These are phyloP conservation scores for Lycocorax pyrrhopterus DNA, from an alignment of 2,113 vertebrate species.

Conservation along the genomic window DNA sequence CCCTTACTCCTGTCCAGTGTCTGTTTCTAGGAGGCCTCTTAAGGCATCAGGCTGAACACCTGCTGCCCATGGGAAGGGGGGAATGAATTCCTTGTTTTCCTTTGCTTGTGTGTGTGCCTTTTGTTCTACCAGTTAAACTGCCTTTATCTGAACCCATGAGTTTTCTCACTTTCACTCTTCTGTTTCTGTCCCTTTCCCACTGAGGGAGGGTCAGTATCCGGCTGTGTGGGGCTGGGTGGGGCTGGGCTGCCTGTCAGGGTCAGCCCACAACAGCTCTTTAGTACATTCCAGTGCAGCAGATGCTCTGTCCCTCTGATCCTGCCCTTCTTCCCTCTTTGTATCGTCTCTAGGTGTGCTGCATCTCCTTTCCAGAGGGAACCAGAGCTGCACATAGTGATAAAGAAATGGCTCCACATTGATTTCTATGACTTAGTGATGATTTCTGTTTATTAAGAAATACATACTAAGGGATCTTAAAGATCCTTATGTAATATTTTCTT, in stretches of 20 bases:
- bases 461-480: neutral
- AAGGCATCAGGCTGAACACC: neutral
- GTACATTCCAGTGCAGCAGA: neutral
- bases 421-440: neutral
- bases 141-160: neutral
- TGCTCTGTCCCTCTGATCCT: neutral
- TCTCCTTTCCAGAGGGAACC: neutral
- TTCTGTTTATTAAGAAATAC: neutral
- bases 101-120: neutral
- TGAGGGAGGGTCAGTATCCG: accelerated
- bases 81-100: neutral
- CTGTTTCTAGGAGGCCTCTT: no score
- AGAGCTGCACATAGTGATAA: neutral
- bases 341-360: neutral
- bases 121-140: neutral
- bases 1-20: no score
- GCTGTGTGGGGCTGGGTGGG: no score
- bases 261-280: neutral
- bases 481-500: neutral
- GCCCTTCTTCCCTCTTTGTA: neutral
- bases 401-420: neutral
- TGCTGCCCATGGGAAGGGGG: accelerated
- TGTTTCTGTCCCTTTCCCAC: neutral
- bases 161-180: neutral
- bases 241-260: neutral